A percentile compares a stretch with the other conserved stretches of the same genome.
These are phyloP conservation scores for Puffinus mauretanicus DNA, from an alignment of 2,113 vertebrate species.

Conservation along the genomic window DNA sequence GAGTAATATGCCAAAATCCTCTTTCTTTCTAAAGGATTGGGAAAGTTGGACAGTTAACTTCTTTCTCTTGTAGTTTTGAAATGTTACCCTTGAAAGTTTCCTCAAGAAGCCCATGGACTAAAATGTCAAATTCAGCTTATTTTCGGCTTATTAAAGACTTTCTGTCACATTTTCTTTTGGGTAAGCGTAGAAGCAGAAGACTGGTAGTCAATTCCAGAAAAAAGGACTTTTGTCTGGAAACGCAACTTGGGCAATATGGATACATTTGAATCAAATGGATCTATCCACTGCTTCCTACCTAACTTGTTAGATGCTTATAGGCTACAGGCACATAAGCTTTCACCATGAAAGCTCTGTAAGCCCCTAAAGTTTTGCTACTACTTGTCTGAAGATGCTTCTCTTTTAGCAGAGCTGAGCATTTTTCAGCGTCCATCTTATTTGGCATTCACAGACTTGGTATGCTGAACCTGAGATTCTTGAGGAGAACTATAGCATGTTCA, in stretches of 20 bases:
- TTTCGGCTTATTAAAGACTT: conserved; percentile 1
- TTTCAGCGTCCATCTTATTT: neutral
- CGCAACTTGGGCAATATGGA: neutral
- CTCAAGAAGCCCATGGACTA: neutral
- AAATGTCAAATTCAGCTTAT: neutral
- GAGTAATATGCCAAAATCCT: neutral
- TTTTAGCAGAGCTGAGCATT: neutral
- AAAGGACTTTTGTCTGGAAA: neutral
- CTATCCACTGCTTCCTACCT: neutral
- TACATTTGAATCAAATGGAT: neutral
- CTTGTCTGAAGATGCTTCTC: neutral
- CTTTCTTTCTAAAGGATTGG: neutral
- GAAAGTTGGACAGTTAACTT: neutral
- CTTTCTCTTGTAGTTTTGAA: neutral
- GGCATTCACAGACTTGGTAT: neutral
- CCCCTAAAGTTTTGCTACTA: neutral
- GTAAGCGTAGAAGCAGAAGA: neutral
- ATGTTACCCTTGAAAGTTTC: neutral
- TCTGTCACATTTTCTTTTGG: neutral
- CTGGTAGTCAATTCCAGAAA: neutral
- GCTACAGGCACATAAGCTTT: neutral
- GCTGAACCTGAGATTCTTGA: neutral
- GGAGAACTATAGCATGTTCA: neutral
- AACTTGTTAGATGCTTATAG: neutral
- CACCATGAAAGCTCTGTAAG: neutral